Evolutionary conservation across 2,888 invertebrate species (phyloP), one percentile per base, ranked within the genome.

Genomic region (Mythimna lalbum): DNA sequence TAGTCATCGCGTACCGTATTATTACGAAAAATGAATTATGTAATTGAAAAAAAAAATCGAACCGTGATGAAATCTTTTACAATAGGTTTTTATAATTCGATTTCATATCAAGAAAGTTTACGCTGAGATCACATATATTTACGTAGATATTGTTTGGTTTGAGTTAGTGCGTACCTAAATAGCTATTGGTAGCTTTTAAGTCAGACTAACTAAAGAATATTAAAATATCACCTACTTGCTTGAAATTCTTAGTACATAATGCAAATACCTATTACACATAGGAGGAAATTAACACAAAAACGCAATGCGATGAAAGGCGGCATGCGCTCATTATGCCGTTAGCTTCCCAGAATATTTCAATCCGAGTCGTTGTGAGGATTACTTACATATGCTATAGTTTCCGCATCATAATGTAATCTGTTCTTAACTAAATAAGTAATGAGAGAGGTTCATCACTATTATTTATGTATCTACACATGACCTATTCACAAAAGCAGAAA

Each of bases 21-120:
- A 73, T 77, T 76, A 69, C 68, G 72, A 82, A 64, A 75, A 81
- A 57, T 63, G 53, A 73, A 68, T 85, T 69, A 83, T 70, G 63
- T 83, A 83, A 84, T 76, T 83, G 61, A 69, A 55, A 71, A 67
- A 69, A 79, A 47, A 69, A 79, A 47, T 52, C 69, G 66, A 69
- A 73, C 55, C 55, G 33, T 69, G 69, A 68, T 63, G 73, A 73
- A 82, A 72, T 76, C 49, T 43, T 52, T 17, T 36, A 69, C 63
- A 68, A 63, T 63, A 49, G 39, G 43, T 43, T 59, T 63, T 78
- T 49, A 60, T 47, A 47, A 36, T 49, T 50, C 52, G 47, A 49
- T 55, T 71, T 71, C 74, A 43, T 68, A 62, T 52, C 14, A 61
- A 59, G 60, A 76, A 70, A 64, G 74, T 78, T 69, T 12, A 23